phyloP scores from a whole-genome alignment of 2,113 vertebrate species.

The Mus pahari region DNA sequence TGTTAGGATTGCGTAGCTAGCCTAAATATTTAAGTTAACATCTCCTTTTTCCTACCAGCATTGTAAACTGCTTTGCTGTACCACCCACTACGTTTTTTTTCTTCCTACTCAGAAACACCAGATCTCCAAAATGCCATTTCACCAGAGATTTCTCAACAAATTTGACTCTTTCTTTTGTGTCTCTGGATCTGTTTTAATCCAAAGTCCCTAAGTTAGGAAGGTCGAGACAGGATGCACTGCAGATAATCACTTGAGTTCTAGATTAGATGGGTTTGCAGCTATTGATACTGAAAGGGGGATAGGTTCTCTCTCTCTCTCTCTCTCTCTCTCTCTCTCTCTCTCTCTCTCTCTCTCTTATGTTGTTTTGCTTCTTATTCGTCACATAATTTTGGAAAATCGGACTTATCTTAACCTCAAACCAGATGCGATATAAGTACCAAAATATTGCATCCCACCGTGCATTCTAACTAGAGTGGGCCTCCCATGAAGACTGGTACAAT shows the following conservation, averaged over 20 bases:
- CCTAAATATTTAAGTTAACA: constrained; percentile 17
- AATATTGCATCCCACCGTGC: background rate
- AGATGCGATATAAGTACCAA: background rate
- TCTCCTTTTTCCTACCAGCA: background rate
- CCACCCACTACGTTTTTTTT: background rate
- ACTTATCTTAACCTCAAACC: constrained; percentile 25
- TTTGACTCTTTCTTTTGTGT: constrained; percentile 5
- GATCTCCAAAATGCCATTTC: constrained; percentile 17
- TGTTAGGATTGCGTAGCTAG: background rate
- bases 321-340: too few species aligned
- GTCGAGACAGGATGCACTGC: background rate
- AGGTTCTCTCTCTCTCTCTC: background rate
- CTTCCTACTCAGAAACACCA: constrained; percentile 10
- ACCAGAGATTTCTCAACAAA: background rate
- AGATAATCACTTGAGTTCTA: background rate
- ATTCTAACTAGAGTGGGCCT: background rate
- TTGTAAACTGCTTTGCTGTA: background rate
- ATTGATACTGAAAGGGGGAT: background rate
- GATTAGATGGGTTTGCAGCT: background rate
- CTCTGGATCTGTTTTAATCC: background rate
- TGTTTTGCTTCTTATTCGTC: background rate
- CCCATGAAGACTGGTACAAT: background rate
- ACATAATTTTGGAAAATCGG: background rate
- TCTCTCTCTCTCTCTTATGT: too few species aligned
- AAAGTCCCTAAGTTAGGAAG: background rate